Evolutionary conservation across 2,797 vertebrate genomes (phyloP).

Genomic region (Setipinna tenuifilis): DNA sequence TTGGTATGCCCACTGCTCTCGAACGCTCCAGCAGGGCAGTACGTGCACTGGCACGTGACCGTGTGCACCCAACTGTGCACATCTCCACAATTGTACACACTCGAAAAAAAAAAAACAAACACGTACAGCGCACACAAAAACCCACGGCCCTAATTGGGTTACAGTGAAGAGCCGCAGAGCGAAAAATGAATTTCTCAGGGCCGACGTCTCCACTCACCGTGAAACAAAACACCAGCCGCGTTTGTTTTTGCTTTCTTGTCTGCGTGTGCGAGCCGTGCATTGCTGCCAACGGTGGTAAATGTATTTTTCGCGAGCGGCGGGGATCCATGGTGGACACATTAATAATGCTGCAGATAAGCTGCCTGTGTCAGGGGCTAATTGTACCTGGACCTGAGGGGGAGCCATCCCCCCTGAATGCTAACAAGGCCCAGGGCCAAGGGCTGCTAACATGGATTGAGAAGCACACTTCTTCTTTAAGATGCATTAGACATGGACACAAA

Average conservation of each 20-base stretch:
- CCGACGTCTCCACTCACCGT: background rate
- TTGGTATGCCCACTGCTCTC: too few relatives aligned
- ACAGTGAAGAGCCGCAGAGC: background rate
- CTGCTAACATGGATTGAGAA: background rate
- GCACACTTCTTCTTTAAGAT: background rate
- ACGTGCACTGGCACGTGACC: too few relatives aligned
- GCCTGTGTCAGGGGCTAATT: constrained; percentile 12
- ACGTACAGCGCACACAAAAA: background rate
- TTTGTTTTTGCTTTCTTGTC: background rate
- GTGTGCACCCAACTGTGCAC: too few relatives aligned
- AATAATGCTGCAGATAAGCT: constrained; percentile 11
- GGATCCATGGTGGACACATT: background rate
- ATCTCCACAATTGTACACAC: too few relatives aligned
- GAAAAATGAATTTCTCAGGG: background rate
- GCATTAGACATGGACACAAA: too few relatives aligned
- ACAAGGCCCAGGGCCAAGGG: background rate
- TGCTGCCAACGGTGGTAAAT: background rate
- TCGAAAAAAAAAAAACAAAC: too few relatives aligned
- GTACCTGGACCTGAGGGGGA: background rate
- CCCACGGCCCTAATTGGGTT: background rate
- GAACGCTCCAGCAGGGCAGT: too few relatives aligned
- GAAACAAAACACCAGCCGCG: background rate
- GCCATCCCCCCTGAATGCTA: background rate
- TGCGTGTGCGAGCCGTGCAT: background rate
- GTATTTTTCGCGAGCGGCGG: background rate